These are phyloP conservation scores for Zalophus californianus DNA, from an alignment of 2,797 vertebrate genomes.

Conservation along the genomic window DNA sequence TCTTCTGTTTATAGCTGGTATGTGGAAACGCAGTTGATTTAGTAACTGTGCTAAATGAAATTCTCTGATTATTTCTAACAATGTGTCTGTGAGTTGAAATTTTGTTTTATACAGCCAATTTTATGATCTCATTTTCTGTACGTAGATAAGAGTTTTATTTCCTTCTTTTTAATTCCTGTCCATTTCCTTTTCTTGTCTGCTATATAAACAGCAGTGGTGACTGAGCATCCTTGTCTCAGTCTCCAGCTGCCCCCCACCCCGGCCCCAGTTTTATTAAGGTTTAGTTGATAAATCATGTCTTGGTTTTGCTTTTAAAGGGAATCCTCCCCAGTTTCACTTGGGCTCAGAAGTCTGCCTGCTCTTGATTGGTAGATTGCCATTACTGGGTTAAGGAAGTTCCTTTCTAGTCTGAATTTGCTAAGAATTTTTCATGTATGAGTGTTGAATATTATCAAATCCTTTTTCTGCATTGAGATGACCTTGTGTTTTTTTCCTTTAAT, in stretches of 20 bases:
- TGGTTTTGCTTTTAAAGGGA: neutral
- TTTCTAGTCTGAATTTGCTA: neutral
- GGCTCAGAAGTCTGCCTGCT: neutral
- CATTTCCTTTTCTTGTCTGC: neutral
- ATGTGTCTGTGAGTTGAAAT: neutral
- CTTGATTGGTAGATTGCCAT: neutral
- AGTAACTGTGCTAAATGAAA: neutral
- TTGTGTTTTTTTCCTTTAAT: neutral
- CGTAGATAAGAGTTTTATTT: neutral
- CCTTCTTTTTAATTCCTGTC: neutral
- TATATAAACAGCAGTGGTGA: neutral
- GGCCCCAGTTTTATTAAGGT: neutral
- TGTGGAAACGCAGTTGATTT: neutral
- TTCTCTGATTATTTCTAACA: neutral
- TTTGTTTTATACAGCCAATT: neutral
- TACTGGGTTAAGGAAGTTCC: neutral
- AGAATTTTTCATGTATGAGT: neutral
- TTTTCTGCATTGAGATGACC: neutral
- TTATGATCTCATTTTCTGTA: conserved; percentile 1
- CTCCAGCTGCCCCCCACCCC: neutral
- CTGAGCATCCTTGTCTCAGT: neutral
- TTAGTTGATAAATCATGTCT: neutral
- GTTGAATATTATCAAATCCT: neutral
- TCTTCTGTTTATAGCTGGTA: neutral
- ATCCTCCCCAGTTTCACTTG: neutral